Evolutionary conservation across 1,140 invertebrate genomes (phyloP), one percentile per base, ranked within the genome.

Genomic region (Trialeurodes vaporariorum): DNA sequence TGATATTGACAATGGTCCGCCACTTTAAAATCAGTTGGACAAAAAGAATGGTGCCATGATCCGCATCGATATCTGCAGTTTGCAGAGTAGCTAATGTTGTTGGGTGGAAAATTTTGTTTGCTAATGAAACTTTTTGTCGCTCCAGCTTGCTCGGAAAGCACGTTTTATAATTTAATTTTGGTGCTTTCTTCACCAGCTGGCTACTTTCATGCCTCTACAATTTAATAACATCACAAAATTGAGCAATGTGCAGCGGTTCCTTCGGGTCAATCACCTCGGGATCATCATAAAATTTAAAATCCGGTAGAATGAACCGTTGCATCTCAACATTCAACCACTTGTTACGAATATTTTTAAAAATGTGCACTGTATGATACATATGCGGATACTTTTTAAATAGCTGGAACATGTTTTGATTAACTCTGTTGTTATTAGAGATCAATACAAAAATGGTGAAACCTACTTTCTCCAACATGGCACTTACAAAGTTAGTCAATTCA

Each of bases 321-420:
- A 24, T 24, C 27, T 63, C 27, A 5, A 24, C 17, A 25, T 63
- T 63, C 1, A 63, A 17, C 61, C n/a, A 25, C 22, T 63, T 63
- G 24, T 63, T 63, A 2, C 61, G 61, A 2, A 63, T 2, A 63
- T 63, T 63, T 63, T 63, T 63, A 1, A 63, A 25, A 63, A 63
- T 63, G 25, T 63, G 61, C 21, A 63, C 61, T 13, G 61, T 1
- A 63, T 63, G n/a, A 25, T 63, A 63, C 61, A 25, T 63, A 2
- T 1, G 1, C 5, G 17, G 34, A 49, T 9, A 49, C 5, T 5
- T 5, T 17, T 49, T 49, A 5, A 49, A 17, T 49, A 9, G 5
- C 17, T 49, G 5, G 34, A 49, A 49, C 34, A 49, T 49, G 17
- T 49, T 49, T 49, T 49, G 34, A 17, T 49, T 49, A 5, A 49